Base-by-base conservation (phyloP, 1,140 invertebrate genomes). In the Heliconius hewitsoni region DNA sequence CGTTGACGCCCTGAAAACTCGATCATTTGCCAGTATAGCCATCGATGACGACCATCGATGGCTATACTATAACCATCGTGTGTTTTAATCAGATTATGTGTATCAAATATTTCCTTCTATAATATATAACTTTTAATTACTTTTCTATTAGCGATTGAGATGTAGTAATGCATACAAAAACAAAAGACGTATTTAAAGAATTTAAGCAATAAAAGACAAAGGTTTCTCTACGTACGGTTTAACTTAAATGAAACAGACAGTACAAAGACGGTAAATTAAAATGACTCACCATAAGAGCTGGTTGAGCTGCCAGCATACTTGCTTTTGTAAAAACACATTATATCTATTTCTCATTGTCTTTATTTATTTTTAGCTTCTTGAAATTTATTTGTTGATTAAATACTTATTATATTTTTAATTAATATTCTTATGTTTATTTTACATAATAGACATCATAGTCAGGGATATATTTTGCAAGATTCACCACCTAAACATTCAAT, bases 141-240 rank as follows among this genome's bases (percentile, higher is more conserved):
- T 66, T 66, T 30, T 66, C 27, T 23, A 5, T 30, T 30, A 30
- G 11, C 23, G 27, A 66, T 66, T 66, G 13, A 30, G 27, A 16
- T 30, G 13, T 30, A 66, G 60, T 30, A 1, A 66, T 30, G 60
- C 60, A 30, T 30, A 27, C 11, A 30, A 66, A 27, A 30, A 30
- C 60, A 27, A 66, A 66, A 66, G 23, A 66, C 9, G 27, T n/a
- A 23, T 16, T 66, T 66, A 66, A 30, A 27, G 60, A 27, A 27
- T 66, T 66, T 66, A 30, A 66, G 60, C 60, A 30, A 66, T 66
- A 66, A 66, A 66, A 27, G 60, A 66, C 60, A 30, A 66, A 66
- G 27, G 23, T 27, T 27, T 27, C 60, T 27, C n/a, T 66, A 66
- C 30, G 60, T 66, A 66, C 13, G 60, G 8, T 66, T 66, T 66